Evolutionary conservation across 2,888 invertebrate genomes (phyloP), one percentile per base, ranked within the genome.

Genomic region (Margaritifera margaritifera): DNA sequence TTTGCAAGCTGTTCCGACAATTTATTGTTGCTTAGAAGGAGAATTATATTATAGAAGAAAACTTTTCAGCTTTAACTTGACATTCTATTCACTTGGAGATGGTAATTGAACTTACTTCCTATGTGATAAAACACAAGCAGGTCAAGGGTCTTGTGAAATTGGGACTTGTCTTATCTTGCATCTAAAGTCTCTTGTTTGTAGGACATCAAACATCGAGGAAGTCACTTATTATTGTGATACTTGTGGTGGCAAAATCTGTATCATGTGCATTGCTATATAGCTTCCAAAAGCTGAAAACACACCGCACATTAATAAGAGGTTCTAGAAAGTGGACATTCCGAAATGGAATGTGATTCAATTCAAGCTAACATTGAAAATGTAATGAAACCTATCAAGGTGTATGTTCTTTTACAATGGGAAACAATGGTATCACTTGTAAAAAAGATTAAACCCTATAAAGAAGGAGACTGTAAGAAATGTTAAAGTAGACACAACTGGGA

Each of bases 31-130:
- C 31, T 25, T 59, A 19, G 69, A 73, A 6, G 62, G 76, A 19
- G 66, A 71, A 42, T 42, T 73, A 6, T 71, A 73, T 64, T 73
- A 76, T 66, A 71, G 71, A 58, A n/a, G 68, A 18, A 68, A 65
- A 58, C 60, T 65, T 4, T 62, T 22, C 25, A 59, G 63, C 53
- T 71, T 68, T 60, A 74, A 70, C 66, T 54, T 74, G 15, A 61
- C 66, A 4, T 66, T 73, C 19, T 68, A 63, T 56, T 56, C 56
- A 15, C 56, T 65, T 4, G 63, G 66, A 52, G 27, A 70, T 57
- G 24, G 50, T 15, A 62, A 64, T 57, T 69, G 59, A 24, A 63
- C 62, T 1, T 73, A 65, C 53, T 69, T 63, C 24, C 1, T 72
- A 27, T 72, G 66, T 62, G 64, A 69, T 64, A 69, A 69, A 58